phyloP scores from a whole-genome alignment of 1,140 invertebrate species.

The Metaphire vulgaris region DNA sequence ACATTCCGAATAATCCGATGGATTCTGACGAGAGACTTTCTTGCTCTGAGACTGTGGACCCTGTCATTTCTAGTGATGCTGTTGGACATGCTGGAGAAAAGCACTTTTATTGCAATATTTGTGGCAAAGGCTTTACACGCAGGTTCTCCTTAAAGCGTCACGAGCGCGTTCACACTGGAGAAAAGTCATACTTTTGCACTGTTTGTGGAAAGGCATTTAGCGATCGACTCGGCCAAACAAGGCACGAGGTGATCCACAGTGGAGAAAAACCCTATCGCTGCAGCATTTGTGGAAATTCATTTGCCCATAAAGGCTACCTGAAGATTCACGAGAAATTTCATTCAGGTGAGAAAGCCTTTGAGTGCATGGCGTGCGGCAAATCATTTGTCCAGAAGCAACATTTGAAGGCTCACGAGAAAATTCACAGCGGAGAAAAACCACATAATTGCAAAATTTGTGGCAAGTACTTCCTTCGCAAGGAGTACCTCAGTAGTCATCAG shows the following conservation, averaged over 20 bases:
- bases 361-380: conserved; percentile 43
- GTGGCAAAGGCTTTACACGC: conserved; percentile 84
- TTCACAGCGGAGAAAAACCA: conserved; percentile 58
- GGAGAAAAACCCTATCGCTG: conserved; percentile 61
- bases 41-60: too few relatives aligned
- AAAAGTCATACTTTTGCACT: conserved; percentile 74
- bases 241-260: conserved; percentile 37
- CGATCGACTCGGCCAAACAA: conserved; percentile 44
- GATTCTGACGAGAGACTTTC: too few relatives aligned
- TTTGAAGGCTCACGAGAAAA: conserved; percentile 90
- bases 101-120: conserved; percentile 62
- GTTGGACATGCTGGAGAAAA: conserved; percentile 57
- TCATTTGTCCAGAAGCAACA: conserved; percentile 51
- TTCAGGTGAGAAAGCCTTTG: conserved; percentile 38
- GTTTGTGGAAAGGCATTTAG: conserved; percentile 82
- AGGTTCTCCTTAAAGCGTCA: conserved; percentile 91
- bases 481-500: conserved; percentile 40
- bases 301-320: conserved; percentile 6
- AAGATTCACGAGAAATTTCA: conserved; percentile 20
- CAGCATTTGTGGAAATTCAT: conserved; percentile 61
- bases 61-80: too few relatives aligned
- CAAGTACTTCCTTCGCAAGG: conserved; percentile 46
- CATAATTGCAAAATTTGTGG: conserved; percentile 48
- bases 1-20: too few relatives aligned
- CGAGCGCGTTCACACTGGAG: conserved; percentile 86